These are phyloP conservation scores for Nannospalax galili DNA, from an alignment of 2,113 vertebrate species.

Conservation along the genomic window DNA sequence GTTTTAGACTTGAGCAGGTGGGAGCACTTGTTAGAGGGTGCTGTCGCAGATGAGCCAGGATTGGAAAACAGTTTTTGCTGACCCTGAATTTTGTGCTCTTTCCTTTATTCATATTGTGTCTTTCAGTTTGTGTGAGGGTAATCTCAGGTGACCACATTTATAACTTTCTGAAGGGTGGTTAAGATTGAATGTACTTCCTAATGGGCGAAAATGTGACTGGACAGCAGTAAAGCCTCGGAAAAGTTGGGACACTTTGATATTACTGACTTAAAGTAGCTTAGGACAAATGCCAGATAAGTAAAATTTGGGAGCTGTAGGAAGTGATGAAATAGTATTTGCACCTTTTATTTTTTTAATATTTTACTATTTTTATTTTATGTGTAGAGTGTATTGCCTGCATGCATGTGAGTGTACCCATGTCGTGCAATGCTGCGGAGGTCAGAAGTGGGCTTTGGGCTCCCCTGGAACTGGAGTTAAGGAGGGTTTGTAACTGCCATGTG, in stretches of 20 bases:
- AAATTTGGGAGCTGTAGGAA: neutral
- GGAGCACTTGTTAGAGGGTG: neutral
- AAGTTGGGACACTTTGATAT: neutral
- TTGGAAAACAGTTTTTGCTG: slow-evolving; percentile 31
- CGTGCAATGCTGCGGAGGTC: no score
- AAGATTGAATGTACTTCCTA: slow-evolving; percentile 17
- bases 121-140: slow-evolving; percentile 13
- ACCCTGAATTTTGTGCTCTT: slow-evolving; percentile 22
- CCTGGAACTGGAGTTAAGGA: no score
- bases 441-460: no score
- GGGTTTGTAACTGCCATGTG: no score
- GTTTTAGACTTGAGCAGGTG: neutral
- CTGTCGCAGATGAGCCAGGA: neutral
- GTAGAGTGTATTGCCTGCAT: no score
- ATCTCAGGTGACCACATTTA: slow-evolving; percentile 29
- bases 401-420: no score
- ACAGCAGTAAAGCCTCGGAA: neutral
- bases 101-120: neutral
- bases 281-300: neutral
- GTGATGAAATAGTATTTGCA: neutral
- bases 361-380: no score
- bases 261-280: slow-evolving; percentile 23
- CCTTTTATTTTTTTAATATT: no score
- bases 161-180: slow-evolving; percentile 41
- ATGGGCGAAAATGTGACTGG: neutral